Conservation (phyloP, 2,113 vertebrate species). For the Gnathonemus echidnorhynchus region DNA sequence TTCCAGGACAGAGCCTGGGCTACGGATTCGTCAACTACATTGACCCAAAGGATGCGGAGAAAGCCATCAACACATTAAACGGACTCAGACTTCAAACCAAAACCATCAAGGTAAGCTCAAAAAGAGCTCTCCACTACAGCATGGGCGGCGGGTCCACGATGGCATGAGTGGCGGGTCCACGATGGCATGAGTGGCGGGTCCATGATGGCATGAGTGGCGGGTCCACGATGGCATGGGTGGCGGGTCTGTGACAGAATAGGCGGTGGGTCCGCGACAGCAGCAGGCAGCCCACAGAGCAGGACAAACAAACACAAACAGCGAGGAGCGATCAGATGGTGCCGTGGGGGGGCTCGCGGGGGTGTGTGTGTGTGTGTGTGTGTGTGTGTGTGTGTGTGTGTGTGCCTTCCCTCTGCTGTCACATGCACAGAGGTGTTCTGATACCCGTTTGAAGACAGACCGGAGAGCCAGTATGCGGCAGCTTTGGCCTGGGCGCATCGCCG, state of each 20-base stretch:
- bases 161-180: neutral
- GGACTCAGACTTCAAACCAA: constrained; percentile 99
- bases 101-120: constrained; percentile 96
- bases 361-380: no score
- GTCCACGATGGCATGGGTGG: no score
- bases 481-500: neutral
- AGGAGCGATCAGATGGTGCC: neutral
- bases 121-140: neutral
- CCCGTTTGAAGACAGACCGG: neutral
- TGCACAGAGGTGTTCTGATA: neutral
- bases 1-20: constrained; percentile 96
- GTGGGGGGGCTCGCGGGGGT: neutral
- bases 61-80: constrained; percentile 99
- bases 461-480: neutral
- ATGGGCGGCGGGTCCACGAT: neutral
- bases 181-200: no score
- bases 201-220: no score
- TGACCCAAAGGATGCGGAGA: constrained; percentile 99
- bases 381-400: no score
- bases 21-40: constrained; percentile 99
- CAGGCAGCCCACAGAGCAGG: neutral
- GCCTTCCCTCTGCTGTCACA: neutral
- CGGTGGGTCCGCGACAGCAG: neutral
- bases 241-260: neutral
- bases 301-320: neutral